A percentile compares a stretch with the other conserved stretches of the same genome.
Evolutionary conservation across 37 sponge, comb jelly and placozoan genomes (phyloP).

Genomic region (Dysidea cf. avara): DNA sequence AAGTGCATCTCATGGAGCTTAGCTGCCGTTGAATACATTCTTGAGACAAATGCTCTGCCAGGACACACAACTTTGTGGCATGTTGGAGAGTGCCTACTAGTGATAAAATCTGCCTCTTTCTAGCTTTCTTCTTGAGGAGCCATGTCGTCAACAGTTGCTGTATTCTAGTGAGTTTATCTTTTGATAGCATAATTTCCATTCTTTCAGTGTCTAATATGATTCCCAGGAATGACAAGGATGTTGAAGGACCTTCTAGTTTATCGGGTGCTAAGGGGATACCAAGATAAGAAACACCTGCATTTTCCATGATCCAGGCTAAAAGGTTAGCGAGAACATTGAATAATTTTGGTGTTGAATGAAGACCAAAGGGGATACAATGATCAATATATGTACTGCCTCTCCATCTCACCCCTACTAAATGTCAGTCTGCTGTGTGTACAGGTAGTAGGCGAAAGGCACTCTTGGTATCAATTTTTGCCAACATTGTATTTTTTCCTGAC

Average conservation of each 20-base stretch:
- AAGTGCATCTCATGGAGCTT: no score
- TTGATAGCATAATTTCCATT: constrained; percentile 5
- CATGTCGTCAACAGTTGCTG: background rate
- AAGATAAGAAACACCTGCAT: background rate
- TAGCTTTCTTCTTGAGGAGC: no score
- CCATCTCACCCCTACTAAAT: constrained; percentile 25
- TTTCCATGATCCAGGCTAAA: constrained; percentile 15
- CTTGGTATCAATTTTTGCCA: constrained; percentile 37
- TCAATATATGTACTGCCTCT: background rate
- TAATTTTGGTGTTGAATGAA: no score
- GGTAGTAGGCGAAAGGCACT: constrained; percentile 31
- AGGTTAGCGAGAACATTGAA: constrained; percentile 28
- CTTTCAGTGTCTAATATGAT: constrained; percentile 14
- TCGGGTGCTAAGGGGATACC: constrained; percentile 18
- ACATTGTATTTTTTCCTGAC: constrained; percentile 4
- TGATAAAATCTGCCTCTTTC: no score
- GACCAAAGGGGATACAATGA: constrained; percentile 20
- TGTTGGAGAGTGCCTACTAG: no score
- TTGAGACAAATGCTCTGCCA: no score
- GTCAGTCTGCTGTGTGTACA: constrained; percentile 26
- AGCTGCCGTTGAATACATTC: no score
- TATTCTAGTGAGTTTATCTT: constrained; percentile 15
- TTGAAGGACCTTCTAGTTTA: constrained; percentile 27
- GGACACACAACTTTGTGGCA: no score
- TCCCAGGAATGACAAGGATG: constrained; percentile 15